Conservation (phyloP, 2,113 vertebrate genomes). For the Junco hyemalis region DNA sequence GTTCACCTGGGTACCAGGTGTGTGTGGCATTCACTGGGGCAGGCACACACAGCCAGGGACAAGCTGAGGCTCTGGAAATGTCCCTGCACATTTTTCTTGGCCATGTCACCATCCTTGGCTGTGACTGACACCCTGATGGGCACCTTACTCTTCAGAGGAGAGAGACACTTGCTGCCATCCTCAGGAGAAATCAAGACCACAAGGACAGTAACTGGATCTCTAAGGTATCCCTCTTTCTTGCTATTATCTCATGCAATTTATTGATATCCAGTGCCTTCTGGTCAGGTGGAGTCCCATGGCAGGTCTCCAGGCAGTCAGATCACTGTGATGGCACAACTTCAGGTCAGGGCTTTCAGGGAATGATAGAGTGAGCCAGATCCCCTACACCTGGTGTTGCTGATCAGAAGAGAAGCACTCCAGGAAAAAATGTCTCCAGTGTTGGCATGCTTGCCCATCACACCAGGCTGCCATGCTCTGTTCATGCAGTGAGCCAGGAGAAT, state of each 20-base stretch:
- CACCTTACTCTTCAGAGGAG: neutral
- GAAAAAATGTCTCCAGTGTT: neutral
- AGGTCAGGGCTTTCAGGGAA: neutral
- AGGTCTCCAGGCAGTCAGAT: neutral
- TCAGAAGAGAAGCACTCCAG: neutral
- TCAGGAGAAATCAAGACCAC: neutral
- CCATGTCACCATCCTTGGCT: neutral
- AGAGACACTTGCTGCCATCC: neutral
- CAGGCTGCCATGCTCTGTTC: rapidly evolving
- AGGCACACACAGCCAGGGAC: neutral
- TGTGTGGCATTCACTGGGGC: neutral
- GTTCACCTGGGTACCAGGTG: neutral
- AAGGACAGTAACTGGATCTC: neutral
- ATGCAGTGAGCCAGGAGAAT: neutral
- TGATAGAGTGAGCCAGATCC: rapidly evolving
- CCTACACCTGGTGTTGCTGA: neutral
- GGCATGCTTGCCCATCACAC: neutral
- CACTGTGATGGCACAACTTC: neutral
- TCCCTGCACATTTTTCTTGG: neutral
- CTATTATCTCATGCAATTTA: neutral
- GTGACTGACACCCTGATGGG: neutral
- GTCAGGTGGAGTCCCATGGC: neutral
- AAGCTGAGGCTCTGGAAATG: neutral
- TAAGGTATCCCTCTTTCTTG: neutral
- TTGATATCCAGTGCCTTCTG: neutral